These are phyloP conservation scores for Entelurus aequoreus DNA, from an alignment of 2,113 vertebrate species.

Conservation along the genomic window DNA sequence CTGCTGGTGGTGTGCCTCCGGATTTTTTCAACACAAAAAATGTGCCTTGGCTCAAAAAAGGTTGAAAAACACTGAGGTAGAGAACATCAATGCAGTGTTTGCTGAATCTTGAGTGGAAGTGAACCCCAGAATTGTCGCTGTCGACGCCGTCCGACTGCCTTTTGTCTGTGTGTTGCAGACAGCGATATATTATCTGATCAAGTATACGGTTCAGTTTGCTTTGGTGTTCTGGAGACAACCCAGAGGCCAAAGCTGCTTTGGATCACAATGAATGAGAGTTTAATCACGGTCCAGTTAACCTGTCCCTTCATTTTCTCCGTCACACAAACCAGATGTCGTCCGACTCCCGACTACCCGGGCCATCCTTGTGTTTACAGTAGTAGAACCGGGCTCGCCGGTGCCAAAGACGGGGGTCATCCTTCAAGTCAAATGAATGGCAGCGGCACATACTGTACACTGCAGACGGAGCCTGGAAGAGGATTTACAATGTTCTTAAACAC, in stretches of 20 bases:
- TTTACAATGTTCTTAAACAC: constrained; percentile 37
- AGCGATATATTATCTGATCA: constrained; percentile 52
- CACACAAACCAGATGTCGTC: constrained; percentile 61
- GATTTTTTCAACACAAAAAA: too few species aligned
- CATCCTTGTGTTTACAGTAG: constrained; percentile 52
- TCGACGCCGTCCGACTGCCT: constrained; percentile 28
- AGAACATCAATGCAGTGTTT: constrained; percentile 25
- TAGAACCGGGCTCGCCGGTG: constrained; percentile 35
- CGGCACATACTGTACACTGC: constrained; percentile 17
- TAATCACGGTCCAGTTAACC: constrained; percentile 60
- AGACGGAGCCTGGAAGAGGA: constrained; percentile 34
- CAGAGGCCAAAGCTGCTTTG: constrained; percentile 47
- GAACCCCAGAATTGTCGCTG: constrained; percentile 36
- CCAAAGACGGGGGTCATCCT: constrained; percentile 43
- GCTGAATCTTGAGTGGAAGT: constrained; percentile 44
- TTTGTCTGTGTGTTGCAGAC: constrained; percentile 42
- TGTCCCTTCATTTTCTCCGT: constrained; percentile 44
- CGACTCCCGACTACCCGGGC: constrained; percentile 30
- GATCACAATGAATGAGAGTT: constrained; percentile 56
- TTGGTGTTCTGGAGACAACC: constrained; percentile 44
- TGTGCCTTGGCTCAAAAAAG: too few species aligned
- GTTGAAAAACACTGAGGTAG: background rate
- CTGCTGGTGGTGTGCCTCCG: too few species aligned
- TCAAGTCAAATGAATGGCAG: constrained; percentile 44
- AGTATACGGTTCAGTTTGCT: constrained; percentile 26